Evolutionary conservation across 2,113 vertebrate species (phyloP), one percentile per base, ranked within the genome.

Genomic region (Leuciscus idus): DNA sequence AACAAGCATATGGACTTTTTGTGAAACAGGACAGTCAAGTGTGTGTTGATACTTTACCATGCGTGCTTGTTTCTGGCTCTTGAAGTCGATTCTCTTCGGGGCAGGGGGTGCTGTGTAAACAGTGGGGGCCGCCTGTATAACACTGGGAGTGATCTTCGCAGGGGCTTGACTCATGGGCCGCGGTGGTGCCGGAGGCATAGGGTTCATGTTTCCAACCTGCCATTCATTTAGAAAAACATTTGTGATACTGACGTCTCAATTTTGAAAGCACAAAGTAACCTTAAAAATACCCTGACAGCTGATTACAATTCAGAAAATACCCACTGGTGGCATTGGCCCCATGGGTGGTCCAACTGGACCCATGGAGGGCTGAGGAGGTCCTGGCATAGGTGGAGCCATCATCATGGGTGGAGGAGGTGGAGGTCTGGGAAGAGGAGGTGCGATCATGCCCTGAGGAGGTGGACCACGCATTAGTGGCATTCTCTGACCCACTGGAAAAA

Each of bases 351-450:
- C 93, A 79, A 95, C 93, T 12, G 91, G 90, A 46, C 91, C 84
- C 87, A 95, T 89, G 0, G 91, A 93, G 0, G 93, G 94, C 0
- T 92, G 94, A 0, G 94, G 94, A 7, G 95, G 96, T 64, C 93
- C 92, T 39, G 95, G 93, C 93, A 96, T 91, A 0, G 95, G 92
- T n/a, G 96, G 96, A 0, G 95, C 93, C 89, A 97, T 94, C 93
- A 96, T 94, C 94, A 97, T 97, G 26, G 96, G 96, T 21, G 96
- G 96, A 62, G 96, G 96, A 0, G 96, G 97, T 5, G 95, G 95
- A 50, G 97, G 96, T 6, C 96, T 93, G 4, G 96, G 95, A 80
- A 97, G 78, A 6, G 96, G 96, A 33, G 96, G 96, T 0, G 96
- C 96, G 68, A 97, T 94, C 19, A 96, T 93, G 15, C 94, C 91